Conservation (phyloP, 2,113 vertebrate genomes). For the Suncus etruscus region DNA sequence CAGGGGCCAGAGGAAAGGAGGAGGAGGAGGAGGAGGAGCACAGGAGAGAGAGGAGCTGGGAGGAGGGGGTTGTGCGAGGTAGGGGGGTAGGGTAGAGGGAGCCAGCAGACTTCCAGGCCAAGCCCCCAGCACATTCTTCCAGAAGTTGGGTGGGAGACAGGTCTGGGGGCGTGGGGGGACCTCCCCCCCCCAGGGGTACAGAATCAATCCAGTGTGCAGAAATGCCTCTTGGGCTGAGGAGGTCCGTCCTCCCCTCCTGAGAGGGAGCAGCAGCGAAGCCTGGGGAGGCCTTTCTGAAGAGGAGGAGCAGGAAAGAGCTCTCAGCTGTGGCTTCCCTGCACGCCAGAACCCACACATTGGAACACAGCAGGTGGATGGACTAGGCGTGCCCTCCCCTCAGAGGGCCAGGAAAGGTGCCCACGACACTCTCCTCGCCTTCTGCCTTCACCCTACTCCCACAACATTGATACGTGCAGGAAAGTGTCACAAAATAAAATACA, state of each 20-base stretch:
- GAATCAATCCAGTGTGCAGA: not conserved
- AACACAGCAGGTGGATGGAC: no score
- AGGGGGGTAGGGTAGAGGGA: constrained; percentile 43
- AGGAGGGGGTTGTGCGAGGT: constrained; percentile 73
- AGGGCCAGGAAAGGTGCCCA: no score
- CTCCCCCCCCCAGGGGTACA: not conserved
- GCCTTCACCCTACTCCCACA: no score
- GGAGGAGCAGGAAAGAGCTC: not conserved
- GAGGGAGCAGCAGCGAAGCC: no score
- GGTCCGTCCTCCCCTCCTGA: no score
- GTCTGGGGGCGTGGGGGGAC: not conserved
- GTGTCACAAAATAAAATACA: constrained; percentile 20
- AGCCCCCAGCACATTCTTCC: not conserved
- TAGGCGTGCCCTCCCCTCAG: no score
- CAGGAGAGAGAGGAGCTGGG: constrained; percentile 73
- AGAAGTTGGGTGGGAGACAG: not conserved
- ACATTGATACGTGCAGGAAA: not conserved
- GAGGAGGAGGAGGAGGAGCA: constrained; percentile 72
- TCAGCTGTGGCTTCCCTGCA: not conserved
- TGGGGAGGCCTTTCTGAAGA: no score
- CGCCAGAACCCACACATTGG: no score
- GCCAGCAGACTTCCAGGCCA: constrained; percentile 8
- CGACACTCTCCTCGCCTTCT: no score
- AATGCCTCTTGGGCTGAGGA: no score
- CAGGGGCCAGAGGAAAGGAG: constrained; percentile 73